A percentile compares a stretch with the other conserved stretches of the same genome.
Evolutionary conservation across 1,140 invertebrate genomes (phyloP).

Genomic region (Cylas formicarius): DNA sequence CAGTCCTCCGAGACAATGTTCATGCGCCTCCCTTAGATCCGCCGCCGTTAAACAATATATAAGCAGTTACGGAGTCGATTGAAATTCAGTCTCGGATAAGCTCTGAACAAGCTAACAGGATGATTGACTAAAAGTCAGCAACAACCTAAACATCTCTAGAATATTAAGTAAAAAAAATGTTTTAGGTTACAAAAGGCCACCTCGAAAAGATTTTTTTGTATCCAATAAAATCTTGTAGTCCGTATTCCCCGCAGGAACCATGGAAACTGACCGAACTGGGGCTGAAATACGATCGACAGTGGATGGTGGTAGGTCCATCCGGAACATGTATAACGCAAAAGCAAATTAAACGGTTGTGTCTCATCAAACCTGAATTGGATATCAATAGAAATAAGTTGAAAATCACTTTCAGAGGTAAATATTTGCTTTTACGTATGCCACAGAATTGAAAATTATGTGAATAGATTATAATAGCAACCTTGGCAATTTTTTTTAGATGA

Average conservation of each 20-base stretch:
- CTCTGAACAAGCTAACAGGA: too few species aligned
- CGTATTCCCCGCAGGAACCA: conserved; percentile 55
- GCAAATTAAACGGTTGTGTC: conserved; percentile 68
- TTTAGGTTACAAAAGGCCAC: conserved; percentile 14
- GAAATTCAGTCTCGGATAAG: too few species aligned
- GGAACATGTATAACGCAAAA: conserved; percentile 86
- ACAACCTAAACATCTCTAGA: too few species aligned
- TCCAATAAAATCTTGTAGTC: conserved; percentile 90
- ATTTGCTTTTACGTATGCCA: background rate
- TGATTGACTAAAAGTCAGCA: too few species aligned
- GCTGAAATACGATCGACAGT: conserved; percentile 81
- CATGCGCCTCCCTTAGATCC: too few species aligned
- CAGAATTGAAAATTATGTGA: background rate
- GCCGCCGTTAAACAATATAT: too few species aligned
- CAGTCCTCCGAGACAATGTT: too few species aligned
- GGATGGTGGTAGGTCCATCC: conserved; percentile 78
- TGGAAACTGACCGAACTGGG: conserved; percentile 72
- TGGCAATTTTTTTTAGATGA: conserved; percentile 9
- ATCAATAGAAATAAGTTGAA: conserved; percentile 52
- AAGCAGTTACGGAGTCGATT: too few species aligned
- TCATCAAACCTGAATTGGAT: conserved; percentile 70
- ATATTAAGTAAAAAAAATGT: conserved; percentile 2
- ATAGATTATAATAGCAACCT: background rate
- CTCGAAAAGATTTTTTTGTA: conserved; percentile 72
- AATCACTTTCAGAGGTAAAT: conserved; percentile 60